phyloP scores from a whole-genome alignment of 2,113 vertebrate genomes.

The Bothrops jararaca region DNA sequence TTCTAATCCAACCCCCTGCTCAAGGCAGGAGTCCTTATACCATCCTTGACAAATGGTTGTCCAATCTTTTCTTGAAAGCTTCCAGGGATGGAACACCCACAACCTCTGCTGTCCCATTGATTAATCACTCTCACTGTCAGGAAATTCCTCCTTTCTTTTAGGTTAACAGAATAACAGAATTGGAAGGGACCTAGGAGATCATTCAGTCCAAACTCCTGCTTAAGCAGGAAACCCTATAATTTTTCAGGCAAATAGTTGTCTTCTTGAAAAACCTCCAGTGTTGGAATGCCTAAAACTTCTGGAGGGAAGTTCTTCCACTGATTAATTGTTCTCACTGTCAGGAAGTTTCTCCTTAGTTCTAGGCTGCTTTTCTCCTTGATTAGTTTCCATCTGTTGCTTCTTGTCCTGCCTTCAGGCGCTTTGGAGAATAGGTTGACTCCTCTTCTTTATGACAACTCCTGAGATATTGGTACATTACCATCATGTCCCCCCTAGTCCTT shows the following conservation, averaged over 20 bases:
- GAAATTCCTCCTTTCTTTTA: not conserved
- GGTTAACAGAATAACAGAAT: not conserved
- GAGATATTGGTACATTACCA: accelerated
- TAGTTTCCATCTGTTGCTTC: not conserved
- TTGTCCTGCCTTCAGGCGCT: not conserved
- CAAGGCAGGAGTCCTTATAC: not conserved
- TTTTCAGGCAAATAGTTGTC: not conserved
- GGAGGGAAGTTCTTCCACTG: not conserved
- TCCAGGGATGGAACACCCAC: not conserved
- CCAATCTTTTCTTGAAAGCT: not conserved
- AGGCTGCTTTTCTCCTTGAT: not conserved
- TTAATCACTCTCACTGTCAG: not conserved
- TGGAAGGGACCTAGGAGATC: not conserved
- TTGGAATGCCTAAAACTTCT: not conserved
- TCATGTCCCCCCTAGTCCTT: not conserved
- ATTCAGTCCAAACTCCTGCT: not conserved
- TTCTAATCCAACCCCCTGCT: not conserved
- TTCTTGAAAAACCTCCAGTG: not conserved
- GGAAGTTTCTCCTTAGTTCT: not conserved
- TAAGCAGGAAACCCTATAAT: not conserved
- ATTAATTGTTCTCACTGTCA: not conserved
- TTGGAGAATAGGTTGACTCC: not conserved
- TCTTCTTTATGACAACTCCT: not conserved
- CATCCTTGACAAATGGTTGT: not conserved
- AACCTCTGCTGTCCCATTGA: not conserved